Evolutionary conservation across 2,797 vertebrate species (phyloP).

Genomic region (Anniella stebbinsi): DNA sequence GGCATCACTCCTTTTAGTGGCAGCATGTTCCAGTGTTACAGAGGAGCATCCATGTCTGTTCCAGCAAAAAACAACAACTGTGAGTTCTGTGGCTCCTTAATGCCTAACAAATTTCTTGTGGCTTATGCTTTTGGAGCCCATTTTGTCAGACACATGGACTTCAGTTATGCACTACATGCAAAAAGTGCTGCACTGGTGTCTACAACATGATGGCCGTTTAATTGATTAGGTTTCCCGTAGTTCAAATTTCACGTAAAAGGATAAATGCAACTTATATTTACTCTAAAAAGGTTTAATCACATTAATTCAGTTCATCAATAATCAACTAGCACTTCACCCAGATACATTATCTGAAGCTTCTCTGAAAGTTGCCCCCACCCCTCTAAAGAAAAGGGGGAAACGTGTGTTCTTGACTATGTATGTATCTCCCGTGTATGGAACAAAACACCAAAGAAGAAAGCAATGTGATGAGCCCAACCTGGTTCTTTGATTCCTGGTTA

Average conservation of each 20-base stretch:
- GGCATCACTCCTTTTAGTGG: background rate
- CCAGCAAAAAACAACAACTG: background rate
- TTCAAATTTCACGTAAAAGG: background rate
- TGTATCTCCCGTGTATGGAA: background rate
- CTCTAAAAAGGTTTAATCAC: background rate
- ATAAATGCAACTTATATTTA: background rate
- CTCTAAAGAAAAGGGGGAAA: background rate
- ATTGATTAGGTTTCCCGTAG: background rate
- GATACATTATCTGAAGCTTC: background rate
- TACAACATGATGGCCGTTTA: background rate
- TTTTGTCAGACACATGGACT: background rate
- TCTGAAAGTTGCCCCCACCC: background rate
- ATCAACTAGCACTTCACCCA: background rate
- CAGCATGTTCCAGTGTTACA: background rate
- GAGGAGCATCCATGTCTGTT: background rate
- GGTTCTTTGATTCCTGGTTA: background rate
- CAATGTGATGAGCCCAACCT: slow-evolving; percentile 1
- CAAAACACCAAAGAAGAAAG: background rate
- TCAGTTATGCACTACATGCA: background rate
- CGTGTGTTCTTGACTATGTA: background rate
- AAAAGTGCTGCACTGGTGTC: background rate
- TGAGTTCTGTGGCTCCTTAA: background rate
- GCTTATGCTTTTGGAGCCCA: background rate
- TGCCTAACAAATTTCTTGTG: background rate
- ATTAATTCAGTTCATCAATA: background rate